phyloP scores from a whole-genome alignment of 35 echinoderm and acorn worm species.

The Holothuria glaberrima region DNA sequence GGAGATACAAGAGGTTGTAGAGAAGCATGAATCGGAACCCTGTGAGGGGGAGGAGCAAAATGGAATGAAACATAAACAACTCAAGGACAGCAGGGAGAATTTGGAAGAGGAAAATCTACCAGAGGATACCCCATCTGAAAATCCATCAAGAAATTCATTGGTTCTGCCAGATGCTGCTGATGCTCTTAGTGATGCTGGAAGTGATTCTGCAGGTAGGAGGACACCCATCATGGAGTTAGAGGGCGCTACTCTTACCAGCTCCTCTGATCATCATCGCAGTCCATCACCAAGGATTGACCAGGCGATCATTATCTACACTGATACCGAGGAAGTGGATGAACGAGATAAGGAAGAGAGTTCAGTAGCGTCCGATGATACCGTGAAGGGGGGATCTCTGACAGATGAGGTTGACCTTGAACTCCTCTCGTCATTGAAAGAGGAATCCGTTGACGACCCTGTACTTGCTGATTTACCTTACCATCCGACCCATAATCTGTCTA shows the following conservation, averaged over 20 bases:
- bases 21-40: constrained; percentile 54
- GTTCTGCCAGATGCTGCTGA: background rate
- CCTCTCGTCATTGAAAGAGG: constrained; percentile 40
- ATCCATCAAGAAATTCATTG: background rate
- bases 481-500: background rate
- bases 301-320: constrained; percentile 11
- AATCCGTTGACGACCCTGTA: constrained; percentile 51
- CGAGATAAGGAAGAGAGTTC: constrained; percentile 57
- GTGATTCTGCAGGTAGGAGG: background rate
- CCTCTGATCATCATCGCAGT: background rate
- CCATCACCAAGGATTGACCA: constrained; percentile 12
- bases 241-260: background rate
- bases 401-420: constrained; percentile 43
- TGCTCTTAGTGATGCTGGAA: background rate
- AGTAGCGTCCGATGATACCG: constrained; percentile 18
- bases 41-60: constrained; percentile 50
- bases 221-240: background rate
- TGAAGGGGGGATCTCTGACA: constrained; percentile 38
- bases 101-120: background rate
- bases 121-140: background rate
- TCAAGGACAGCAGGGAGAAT: constrained; percentile 57
- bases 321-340: background rate
- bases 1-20: constrained; percentile 80
- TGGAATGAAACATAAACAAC: constrained; percentile 44
- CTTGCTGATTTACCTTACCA: background rate